Evolutionary conservation across 37 sponge, comb jelly and placozoan species (phyloP).

Genomic region (Eunapius fragilis): DNA sequence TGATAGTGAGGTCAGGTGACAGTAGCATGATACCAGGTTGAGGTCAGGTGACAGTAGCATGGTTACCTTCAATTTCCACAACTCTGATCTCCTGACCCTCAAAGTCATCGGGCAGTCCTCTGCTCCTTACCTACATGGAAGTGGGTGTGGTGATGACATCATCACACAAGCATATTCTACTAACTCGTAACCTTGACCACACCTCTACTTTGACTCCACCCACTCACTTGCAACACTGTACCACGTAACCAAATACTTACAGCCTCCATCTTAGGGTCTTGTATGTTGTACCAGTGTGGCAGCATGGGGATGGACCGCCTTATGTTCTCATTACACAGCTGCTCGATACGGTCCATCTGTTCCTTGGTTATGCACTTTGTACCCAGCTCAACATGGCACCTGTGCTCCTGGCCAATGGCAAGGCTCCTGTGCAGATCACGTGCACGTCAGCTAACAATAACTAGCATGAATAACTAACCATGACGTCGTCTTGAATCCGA

Average conservation of each 20-base stretch:
- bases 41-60: background rate
- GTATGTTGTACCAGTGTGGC: slow-evolving; percentile 52
- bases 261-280: slow-evolving; percentile 59
- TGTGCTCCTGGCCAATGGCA: slow-evolving; percentile 62
- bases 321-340: slow-evolving; percentile 68
- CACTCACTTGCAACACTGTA: background rate
- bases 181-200: no score
- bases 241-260: slow-evolving; percentile 22
- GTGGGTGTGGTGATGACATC: background rate
- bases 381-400: slow-evolving; percentile 76
- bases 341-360: slow-evolving; percentile 67
- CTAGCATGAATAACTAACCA: slow-evolving; percentile 61
- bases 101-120: slow-evolving; percentile 95
- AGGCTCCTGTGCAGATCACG: slow-evolving; percentile 77
- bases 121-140: slow-evolving; percentile 52
- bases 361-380: slow-evolving; percentile 37
- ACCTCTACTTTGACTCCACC: background rate
- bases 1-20: no score
- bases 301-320: slow-evolving; percentile 58
- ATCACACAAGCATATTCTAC: no score
- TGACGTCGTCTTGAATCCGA: slow-evolving; percentile 85
- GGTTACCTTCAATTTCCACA: slow-evolving; percentile 88
- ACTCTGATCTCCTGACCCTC: slow-evolving; percentile 86
- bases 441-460: no score
- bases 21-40: background rate